A percentile compares a stretch with the other conserved stretches of the same genome.
Conservation (phyloP, 1,140 invertebrate genomes). For the Wasmannia auropunctata region DNA sequence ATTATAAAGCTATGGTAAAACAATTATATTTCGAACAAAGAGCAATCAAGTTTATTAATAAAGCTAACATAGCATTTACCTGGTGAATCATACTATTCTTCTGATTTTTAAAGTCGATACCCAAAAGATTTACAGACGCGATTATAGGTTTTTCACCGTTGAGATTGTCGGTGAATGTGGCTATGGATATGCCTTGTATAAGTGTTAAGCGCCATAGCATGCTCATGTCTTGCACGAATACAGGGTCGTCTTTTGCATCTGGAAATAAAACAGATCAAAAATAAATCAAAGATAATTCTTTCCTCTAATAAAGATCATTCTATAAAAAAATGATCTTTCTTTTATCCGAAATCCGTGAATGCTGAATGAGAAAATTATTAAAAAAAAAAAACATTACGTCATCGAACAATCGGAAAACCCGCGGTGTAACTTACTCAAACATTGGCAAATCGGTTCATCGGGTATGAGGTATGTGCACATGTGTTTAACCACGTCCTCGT, state of each 20-base stretch:
- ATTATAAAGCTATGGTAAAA: too few relatives aligned
- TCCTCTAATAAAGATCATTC: too few relatives aligned
- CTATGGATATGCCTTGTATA: conserved; percentile 72
- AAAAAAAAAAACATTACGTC: not conserved
- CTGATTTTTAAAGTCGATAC: conserved; percentile 50
- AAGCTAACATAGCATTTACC: not conserved
- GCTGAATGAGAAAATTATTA: not conserved
- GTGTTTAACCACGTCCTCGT: conserved; percentile 76
- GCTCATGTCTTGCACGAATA: conserved; percentile 58
- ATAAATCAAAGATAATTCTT: too few relatives aligned
- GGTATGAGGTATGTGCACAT: conserved; percentile 77
- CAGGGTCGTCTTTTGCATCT: conserved; percentile 73
- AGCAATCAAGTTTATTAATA: not conserved
- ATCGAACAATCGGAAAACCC: not conserved
- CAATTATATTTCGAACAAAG: not conserved
- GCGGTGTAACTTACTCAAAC: conserved; percentile 76
- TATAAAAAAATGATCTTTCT: too few relatives aligned
- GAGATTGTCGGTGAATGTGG: conserved; percentile 72
- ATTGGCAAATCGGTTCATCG: conserved; percentile 76
- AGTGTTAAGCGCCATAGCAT: conserved; percentile 70
- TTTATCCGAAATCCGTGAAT: not conserved
- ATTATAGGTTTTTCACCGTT: conserved; percentile 72
- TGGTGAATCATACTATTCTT: not conserved
- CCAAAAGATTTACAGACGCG: conserved; percentile 74
- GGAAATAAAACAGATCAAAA: conserved; percentile 26